Base-by-base conservation (phyloP, 2,113 vertebrate species). In the Pseudorectes ferrugineus region DNA sequence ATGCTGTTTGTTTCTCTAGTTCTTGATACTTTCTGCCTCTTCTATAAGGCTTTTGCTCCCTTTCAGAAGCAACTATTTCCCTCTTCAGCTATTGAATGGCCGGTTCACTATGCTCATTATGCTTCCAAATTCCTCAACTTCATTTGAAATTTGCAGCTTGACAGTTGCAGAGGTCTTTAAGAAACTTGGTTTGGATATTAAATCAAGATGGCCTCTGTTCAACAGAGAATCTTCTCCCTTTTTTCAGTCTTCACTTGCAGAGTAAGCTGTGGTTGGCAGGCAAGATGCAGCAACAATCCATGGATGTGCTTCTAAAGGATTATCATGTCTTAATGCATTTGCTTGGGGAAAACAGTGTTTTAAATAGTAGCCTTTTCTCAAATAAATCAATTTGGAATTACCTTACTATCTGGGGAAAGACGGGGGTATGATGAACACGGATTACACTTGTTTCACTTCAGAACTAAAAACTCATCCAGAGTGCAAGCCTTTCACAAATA, bases 371-470 rank as follows among this genome's bases (percentile, higher is more conserved):
- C 9, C 36, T 80, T 81, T 89, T 62, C 42, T 87, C 38, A 91
- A 71, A 58, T 5, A 85, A 72, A 61, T 31, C 8, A n/a, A 28
- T 57, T 36, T 57, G 20, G 42, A 94, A 77, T 46, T 73, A 45
- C 23, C n/a, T 68, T 36, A 54, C 23, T 33, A 77, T 38, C 55
- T 81, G 66, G 5, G 24, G 29, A 73, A 85, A 24, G 24, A 49
- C 31, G 49, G 23, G 4, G 17, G 4, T 31, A 28, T 20, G 14
- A 75, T 11, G n/a, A 89, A 49, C 46, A 20, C 0, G 0, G 57
- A 75, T 82, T 72, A 75, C 3, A 12, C 19, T 42, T 78, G 24
- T 54, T 68, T 75, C 12, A 52, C 62, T 79, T 83, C 62, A 80
- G 51, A 89, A 10, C 21, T 80, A 51, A 86, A 75, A 86, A 8